Percentiles rank a stretch among this genome's conserved stretches.
phyloP scores from a whole-genome alignment of 2,888 invertebrate species.

The Margaritifera margaritifera region DNA sequence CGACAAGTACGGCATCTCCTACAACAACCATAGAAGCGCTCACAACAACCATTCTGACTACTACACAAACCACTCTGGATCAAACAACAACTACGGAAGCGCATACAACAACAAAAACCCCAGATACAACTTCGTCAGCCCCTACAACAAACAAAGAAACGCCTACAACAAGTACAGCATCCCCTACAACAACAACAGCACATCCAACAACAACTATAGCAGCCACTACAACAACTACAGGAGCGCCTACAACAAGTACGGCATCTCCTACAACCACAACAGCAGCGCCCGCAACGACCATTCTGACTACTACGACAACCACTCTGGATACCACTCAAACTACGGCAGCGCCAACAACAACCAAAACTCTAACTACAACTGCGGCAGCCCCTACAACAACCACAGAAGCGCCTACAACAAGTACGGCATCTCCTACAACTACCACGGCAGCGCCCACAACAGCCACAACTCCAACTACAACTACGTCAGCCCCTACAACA shows the following conservation, averaged over 20 bases:
- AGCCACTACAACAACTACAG: conserved; percentile 1
- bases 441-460: neutral
- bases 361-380: conserved; percentile 3
- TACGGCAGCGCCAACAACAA: conserved; percentile 1
- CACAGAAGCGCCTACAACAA: conserved; percentile 3
- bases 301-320: neutral
- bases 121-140: neutral
- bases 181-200: conserved; percentile 7
- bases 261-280: conserved; percentile 2
- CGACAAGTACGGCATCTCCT: neutral
- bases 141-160: neutral
- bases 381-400: conserved; percentile 1
- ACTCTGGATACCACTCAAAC: conserved; percentile 3
- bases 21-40: neutral
- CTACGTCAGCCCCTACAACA: neutral
- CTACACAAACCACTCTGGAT: neutral
- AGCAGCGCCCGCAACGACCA: neutral
- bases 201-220: conserved; percentile 4
- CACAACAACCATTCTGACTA: neutral
- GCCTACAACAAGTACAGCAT: neutral
- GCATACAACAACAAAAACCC: neutral
- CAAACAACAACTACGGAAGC: neutral
- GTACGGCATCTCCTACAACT: conserved; percentile 3
- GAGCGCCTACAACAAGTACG: neutral
- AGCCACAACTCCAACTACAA: neutral